These are phyloP conservation scores for Drosophila yooni DNA, from an alignment of 2,888 invertebrate genomes.

Conservation along the genomic window DNA sequence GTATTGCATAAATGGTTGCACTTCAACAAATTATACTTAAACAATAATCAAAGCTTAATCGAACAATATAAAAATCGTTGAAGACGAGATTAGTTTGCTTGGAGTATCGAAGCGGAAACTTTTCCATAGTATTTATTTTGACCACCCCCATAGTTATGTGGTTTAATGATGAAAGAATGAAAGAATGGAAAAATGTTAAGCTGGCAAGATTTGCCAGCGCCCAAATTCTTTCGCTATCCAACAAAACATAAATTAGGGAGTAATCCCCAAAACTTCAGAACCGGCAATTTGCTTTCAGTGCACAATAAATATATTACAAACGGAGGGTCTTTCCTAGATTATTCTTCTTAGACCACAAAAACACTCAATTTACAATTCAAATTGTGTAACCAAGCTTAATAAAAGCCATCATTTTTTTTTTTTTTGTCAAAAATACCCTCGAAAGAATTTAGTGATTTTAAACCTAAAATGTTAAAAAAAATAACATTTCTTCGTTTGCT, in stretches of 20 bases:
- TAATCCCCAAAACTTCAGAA: neutral
- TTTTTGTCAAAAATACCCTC: neutral
- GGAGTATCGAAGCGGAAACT: neutral
- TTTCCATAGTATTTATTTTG: neutral
- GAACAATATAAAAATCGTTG: too few relatives aligned
- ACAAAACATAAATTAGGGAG: neutral
- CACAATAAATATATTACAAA: neutral
- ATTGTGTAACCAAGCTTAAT: neutral
- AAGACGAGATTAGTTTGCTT: neutral
- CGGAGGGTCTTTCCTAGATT: neutral
- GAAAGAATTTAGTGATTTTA: neutral
- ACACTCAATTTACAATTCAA: neutral
- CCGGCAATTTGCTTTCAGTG: neutral
- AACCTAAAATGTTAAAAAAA: neutral
- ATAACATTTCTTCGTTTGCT: neutral
- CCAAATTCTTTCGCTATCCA: neutral
- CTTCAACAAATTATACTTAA: neutral
- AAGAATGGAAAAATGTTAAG: neutral
- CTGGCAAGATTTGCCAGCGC: neutral
- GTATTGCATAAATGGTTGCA: neutral
- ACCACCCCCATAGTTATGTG: neutral
- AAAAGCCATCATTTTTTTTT: neutral
- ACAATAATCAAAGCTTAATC: neutral
- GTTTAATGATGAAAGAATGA: neutral
- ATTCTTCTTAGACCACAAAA: neutral